Conservation (phyloP, 1,140 invertebrate genomes). For the Holcopasites calliopsidis region DNA sequence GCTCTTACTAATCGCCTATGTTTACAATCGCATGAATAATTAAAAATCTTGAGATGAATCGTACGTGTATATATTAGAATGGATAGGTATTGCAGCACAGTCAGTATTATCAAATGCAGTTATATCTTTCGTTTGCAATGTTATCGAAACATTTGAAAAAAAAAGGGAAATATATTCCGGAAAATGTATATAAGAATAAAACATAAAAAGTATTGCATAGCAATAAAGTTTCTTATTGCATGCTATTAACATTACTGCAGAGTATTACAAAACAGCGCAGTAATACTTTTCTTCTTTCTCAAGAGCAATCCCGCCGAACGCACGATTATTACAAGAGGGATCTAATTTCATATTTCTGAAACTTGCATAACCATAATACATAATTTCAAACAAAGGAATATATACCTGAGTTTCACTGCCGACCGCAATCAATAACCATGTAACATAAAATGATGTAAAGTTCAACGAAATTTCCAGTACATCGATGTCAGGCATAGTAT, state of each 20-base stretch:
- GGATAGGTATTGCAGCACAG: no score
- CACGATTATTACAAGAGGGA: not conserved
- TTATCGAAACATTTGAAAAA: no score
- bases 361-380: not conserved
- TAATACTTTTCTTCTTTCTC: no score
- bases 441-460: not conserved
- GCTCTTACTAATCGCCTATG: slow-evolving; percentile 17
- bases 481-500: slow-evolving; percentile 39
- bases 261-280: not conserved
- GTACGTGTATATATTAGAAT: not conserved
- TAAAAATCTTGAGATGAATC: not conserved
- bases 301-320: no score
- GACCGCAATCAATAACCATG: not conserved
- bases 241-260: no score
- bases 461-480: slow-evolving; percentile 18
- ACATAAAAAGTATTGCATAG: no score
- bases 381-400: not conserved
- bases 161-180: no score
- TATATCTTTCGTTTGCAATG: no score
- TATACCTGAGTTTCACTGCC: not conserved
- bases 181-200: no score
- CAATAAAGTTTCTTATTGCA: no score
- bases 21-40: slow-evolving; percentile 13
- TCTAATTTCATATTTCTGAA: not conserved
- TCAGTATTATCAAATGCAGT: no score